Conservation (phyloP, 1,140 invertebrate genomes). For the Drosophila pectinifera region DNA sequence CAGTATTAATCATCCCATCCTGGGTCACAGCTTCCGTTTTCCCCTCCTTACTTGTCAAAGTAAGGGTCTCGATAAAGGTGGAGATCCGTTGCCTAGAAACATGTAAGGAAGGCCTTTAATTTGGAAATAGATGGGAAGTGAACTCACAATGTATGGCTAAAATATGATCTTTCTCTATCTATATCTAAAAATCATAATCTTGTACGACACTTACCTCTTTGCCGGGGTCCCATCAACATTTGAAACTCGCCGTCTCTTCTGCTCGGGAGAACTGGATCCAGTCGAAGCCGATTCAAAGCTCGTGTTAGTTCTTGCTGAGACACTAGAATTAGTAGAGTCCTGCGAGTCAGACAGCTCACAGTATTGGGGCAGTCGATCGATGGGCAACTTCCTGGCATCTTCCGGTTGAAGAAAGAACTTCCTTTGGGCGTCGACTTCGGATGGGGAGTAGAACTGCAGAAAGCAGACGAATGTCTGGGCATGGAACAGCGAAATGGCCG, state of each 20-base stretch:
- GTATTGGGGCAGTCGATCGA: constrained; percentile 14
- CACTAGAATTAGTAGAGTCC: constrained; percentile 2
- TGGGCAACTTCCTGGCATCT: constrained; percentile 2
- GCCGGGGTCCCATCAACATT: not conserved
- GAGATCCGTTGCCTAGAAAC: not conserved
- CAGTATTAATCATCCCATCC: not conserved
- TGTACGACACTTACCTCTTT: not conserved
- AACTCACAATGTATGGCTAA: no score
- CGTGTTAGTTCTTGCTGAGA: not conserved
- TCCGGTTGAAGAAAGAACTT: not conserved
- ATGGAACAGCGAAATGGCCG: constrained; percentile 16
- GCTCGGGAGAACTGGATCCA: constrained; percentile 5
- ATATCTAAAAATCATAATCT: not conserved
- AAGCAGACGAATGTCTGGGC: constrained; percentile 3
- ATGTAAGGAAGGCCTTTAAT: no score
- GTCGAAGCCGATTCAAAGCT: constrained; percentile 15
- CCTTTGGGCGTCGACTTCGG: constrained; percentile 7
- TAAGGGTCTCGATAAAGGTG: not conserved
- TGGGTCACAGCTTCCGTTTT: not conserved
- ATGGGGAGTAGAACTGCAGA: constrained; percentile 13
- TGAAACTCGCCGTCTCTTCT: not conserved
- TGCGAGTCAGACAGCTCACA: constrained; percentile 3
- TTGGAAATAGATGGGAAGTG: no score
- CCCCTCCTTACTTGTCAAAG: not conserved
- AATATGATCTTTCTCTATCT: no score